A percentile compares a stretch with the other conserved stretches of the same genome.
These are phyloP conservation scores for Drosophila ironensis DNA, from an alignment of 1,140 invertebrate genomes.

Conservation along the genomic window DNA sequence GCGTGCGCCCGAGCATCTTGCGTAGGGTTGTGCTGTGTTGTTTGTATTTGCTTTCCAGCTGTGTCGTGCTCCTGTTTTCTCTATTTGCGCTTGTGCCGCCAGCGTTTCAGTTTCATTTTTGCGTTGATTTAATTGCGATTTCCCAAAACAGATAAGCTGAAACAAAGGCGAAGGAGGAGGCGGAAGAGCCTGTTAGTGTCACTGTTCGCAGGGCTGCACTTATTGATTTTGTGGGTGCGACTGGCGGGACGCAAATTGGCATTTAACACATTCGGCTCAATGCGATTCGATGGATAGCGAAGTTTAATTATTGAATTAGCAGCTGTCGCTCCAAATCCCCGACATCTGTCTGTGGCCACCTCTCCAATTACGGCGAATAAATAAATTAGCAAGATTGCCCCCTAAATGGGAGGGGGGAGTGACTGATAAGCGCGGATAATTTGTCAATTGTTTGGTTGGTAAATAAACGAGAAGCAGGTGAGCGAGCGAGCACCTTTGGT, in stretches of 20 bases:
- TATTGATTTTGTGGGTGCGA: constrained; percentile 51
- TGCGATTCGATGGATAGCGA: neutral
- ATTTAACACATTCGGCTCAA: constrained; percentile 11
- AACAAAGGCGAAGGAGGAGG: too few species aligned
- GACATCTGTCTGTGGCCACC: neutral
- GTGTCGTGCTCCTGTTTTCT: constrained; percentile 24
- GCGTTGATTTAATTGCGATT: constrained; percentile 7
- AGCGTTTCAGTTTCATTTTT: constrained; percentile 68
- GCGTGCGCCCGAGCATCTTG: constrained; percentile 83
- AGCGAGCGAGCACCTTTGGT: too few species aligned
- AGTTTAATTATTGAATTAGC: constrained; percentile 21
- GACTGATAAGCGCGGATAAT: constrained; percentile 29
- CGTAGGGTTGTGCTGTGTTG: constrained; percentile 13
- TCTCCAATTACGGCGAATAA: constrained; percentile 20
- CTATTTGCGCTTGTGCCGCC: constrained; percentile 72
- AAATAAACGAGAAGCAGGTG: constrained; percentile 19
- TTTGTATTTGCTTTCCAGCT: constrained; percentile 3
- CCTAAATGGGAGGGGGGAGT: too few species aligned
- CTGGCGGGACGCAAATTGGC: constrained; percentile 9
- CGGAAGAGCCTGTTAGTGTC: neutral
- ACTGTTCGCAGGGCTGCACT: constrained; percentile 29
- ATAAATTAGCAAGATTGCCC: constrained; percentile 22
- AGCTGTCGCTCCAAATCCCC: constrained; percentile 4
- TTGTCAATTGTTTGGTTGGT: constrained; percentile 9
- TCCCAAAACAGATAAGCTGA: neutral